Conservation (phyloP, 2,797 vertebrate species). For the Coregonus ussuriensis region DNA sequence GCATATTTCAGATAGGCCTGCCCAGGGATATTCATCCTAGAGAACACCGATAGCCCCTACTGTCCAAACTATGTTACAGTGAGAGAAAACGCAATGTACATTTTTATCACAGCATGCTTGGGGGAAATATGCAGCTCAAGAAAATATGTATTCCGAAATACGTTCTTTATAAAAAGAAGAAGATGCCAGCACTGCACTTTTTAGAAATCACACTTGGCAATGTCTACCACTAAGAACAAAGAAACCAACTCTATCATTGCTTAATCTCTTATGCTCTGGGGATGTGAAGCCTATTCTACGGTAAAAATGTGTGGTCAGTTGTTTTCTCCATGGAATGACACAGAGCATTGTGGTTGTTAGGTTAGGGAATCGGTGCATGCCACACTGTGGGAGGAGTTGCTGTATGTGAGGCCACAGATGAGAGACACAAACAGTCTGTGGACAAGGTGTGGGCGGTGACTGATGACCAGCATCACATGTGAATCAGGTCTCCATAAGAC, state of each 20-base stretch:
- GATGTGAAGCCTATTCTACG: background rate
- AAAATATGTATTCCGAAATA: slow-evolving; percentile 13
- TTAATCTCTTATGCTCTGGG: background rate
- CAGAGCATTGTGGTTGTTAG: background rate
- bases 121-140: slow-evolving; percentile 57
- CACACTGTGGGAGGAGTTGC: slow-evolving; percentile 30
- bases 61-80: slow-evolving; percentile 2
- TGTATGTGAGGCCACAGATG: slow-evolving; percentile 44
- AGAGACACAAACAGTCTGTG: slow-evolving; percentile 38
- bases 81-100: slow-evolving; percentile 55
- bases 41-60: slow-evolving; percentile 14
- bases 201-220: background rate
- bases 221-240: background rate
- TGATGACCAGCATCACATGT: slow-evolving; percentile 71
- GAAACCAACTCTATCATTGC: background rate
- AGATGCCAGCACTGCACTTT: slow-evolving; percentile 4
- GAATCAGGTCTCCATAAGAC: slow-evolving; percentile 51
- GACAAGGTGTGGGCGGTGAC: slow-evolving; percentile 73
- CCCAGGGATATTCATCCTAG: slow-evolving; percentile 69
- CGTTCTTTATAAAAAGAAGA: slow-evolving; percentile 12
- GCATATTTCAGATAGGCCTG: slow-evolving; percentile 65
- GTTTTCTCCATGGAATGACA: background rate
- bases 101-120: slow-evolving; percentile 68
- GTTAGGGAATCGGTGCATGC: slow-evolving; percentile 5
- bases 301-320: background rate